phyloP scores from a whole-genome alignment of 2,797 vertebrate genomes.

The Hydrophis major region DNA sequence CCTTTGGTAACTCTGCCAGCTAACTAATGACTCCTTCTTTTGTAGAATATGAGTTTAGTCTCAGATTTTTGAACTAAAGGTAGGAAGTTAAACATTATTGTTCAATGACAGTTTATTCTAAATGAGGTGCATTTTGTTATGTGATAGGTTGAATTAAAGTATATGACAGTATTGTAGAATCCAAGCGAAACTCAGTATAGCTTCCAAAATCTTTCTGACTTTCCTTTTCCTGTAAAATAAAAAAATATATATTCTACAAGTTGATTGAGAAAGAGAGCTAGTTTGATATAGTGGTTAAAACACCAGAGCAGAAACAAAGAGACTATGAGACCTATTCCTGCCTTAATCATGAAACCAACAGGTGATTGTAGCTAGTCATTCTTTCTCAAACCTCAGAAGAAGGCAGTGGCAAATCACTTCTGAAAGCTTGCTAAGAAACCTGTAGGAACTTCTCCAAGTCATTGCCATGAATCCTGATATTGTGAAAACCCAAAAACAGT shows the following conservation, averaged over 20 bases:
- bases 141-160: constrained; percentile 35
- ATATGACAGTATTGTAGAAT: neutral
- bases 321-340: neutral
- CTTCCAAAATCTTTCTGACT: neutral
- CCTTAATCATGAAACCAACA: neutral
- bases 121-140: constrained; percentile 6
- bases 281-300: neutral
- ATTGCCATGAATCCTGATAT: neutral
- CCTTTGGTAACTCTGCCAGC: constrained; percentile 53
- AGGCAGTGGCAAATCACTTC: neutral
- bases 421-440: neutral
- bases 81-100: neutral
- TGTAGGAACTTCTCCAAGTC: neutral
- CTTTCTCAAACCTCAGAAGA: neutral
- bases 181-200: neutral
- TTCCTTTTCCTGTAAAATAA: constrained; percentile 2
- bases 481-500: neutral
- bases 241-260: neutral
- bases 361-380: neutral
- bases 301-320: neutral
- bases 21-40: constrained; percentile 29
- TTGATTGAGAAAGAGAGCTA: neutral
- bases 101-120: constrained; percentile 4
- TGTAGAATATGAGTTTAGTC: neutral
- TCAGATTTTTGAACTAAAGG: constrained; percentile 20